Conservation (phyloP, 1,140 invertebrate species). For the Zaprionus davidi region DNA sequence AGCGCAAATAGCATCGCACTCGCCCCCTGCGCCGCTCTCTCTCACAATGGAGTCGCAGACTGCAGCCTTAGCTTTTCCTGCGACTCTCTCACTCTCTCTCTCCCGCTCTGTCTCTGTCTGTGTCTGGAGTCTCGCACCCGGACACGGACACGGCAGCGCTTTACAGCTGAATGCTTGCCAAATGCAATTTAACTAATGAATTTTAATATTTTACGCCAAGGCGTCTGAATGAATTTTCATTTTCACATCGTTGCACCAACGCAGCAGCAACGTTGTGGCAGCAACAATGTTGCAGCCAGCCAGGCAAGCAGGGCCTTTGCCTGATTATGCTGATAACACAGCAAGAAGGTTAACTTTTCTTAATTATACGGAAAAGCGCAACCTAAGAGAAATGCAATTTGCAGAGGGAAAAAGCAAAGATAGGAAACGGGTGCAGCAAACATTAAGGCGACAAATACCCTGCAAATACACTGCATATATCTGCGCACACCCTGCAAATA, state of each 20-base stretch:
- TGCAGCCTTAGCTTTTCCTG: background rate
- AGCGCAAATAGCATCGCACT: conserved; percentile 3
- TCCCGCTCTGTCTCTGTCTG: background rate
- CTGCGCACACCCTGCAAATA: conserved; percentile 3
- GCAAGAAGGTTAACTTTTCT: conserved; percentile 80
- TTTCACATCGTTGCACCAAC: conserved; percentile 84
- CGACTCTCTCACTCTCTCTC: background rate
- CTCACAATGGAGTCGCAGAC: background rate
- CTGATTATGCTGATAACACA: conserved; percentile 81
- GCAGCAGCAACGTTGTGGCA: conserved; percentile 10
- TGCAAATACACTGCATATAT: conserved; percentile 9
- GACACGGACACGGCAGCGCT: conserved; percentile 53
- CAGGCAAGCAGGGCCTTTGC: conserved; percentile 25
- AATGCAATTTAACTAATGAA: conserved; percentile 84
- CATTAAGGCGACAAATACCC: conserved; percentile 57
- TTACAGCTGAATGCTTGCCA: conserved; percentile 81
- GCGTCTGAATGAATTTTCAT: conserved; percentile 82
- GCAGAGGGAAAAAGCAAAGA: conserved; percentile 1
- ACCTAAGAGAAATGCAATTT: conserved; percentile 27
- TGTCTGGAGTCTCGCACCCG: background rate
- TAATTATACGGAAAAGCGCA: conserved; percentile 77
- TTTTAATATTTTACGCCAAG: conserved; percentile 83
- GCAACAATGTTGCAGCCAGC: conserved; percentile 42
- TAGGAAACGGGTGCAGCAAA: conserved; percentile 38
- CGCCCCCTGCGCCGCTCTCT: background rate